phyloP scores from a whole-genome alignment of 2,888 invertebrate species.

The Charanyca ferruginea region DNA sequence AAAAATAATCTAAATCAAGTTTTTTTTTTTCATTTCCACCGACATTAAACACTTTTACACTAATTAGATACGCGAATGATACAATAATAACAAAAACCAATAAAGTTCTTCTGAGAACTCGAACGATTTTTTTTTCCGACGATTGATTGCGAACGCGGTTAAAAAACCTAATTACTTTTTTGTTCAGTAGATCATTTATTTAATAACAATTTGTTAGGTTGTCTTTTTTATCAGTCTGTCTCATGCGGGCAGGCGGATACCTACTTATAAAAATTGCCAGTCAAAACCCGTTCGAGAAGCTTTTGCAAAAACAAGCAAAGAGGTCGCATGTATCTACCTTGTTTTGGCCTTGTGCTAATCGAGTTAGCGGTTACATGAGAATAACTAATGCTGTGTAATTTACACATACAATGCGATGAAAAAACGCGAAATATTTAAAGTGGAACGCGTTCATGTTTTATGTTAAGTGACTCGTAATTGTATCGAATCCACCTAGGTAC shows the following conservation, averaged over 20 bases:
- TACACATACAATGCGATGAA: constrained; percentile 75
- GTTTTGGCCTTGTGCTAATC: constrained; percentile 88
- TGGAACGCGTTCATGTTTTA: constrained; percentile 64
- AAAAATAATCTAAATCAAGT: constrained; percentile 44
- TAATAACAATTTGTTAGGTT: constrained; percentile 69
- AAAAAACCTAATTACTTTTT: constrained; percentile 77
- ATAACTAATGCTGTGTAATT: constrained; percentile 82
- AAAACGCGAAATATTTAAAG: constrained; percentile 72
- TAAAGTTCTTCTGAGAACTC: constrained; percentile 37
- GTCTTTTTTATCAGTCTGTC: constrained; percentile 66
- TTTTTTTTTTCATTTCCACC: constrained; percentile 22
- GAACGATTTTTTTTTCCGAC: constrained; percentile 25
- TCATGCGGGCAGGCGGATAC: constrained; percentile 76
- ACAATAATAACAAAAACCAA: constrained; percentile 28
- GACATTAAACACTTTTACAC: constrained; percentile 31
- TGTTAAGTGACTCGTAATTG: constrained; percentile 72
- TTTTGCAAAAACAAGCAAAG: constrained; percentile 82
- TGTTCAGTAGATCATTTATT: constrained; percentile 69
- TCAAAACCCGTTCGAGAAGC: constrained; percentile 76
- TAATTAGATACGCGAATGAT: constrained; percentile 25
- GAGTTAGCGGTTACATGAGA: constrained; percentile 85
- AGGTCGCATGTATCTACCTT: constrained; percentile 83
- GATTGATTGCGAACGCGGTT: constrained; percentile 56
- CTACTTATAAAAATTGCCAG: constrained; percentile 73
- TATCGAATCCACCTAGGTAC: constrained; percentile 51